Percentiles rank a stretch among this genome's conserved stretches.
Conservation (phyloP, 2,113 vertebrate genomes). For the cat (Felis catus) region F.catus_Fca126_mat1.0 CM031412.1:184736001-184736500, state of each 20-base stretch:
- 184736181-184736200: constrained; percentile 53
- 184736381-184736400: constrained; percentile 1
- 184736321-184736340: constrained; percentile 39
- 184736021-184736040: background rate
- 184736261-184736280: constrained; percentile 71
- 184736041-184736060: background rate
- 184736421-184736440: background rate
- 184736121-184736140: background rate
- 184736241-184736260: constrained; percentile 73
- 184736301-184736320: constrained; percentile 43
- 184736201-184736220: constrained; percentile 72
- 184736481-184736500: background rate
- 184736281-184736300: constrained; percentile 61
- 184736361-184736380: constrained; percentile 55
- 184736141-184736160: constrained; percentile 5
- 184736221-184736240: constrained; percentile 64
- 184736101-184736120: background rate
- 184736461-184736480: background rate
- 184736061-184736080: background rate
- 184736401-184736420: background rate
- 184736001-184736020: background rate
- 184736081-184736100: background rate
- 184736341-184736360: constrained; percentile 41
- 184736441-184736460: background rate
- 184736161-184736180: background rate